phyloP scores from a whole-genome alignment of 2,888 invertebrate genomes.

The Alviniconcha strummeri region DNA sequence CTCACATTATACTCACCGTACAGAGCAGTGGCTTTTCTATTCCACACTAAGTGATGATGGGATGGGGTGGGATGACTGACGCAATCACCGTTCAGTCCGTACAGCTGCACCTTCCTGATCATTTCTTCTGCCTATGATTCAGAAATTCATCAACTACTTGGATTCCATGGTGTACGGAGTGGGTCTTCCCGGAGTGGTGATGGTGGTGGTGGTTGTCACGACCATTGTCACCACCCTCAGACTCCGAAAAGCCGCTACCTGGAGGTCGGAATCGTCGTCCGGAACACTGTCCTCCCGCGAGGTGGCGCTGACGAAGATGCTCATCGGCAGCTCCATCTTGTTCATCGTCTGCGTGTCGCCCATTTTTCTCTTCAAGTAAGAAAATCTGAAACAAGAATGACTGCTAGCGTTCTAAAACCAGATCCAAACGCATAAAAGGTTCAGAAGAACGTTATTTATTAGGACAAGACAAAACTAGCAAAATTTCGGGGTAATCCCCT shows the following conservation, averaged over 20 bases:
- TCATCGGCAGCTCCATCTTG: neutral
- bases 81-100: too few relatives aligned
- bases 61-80: too few relatives aligned
- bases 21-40: too few relatives aligned
- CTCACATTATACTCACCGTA: too few relatives aligned
- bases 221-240: constrained; percentile 15
- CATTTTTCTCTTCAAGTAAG: neutral
- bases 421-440: too few relatives aligned
- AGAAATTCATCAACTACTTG: constrained; percentile 8
- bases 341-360: neutral
- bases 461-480: too few relatives aligned
- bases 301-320: constrained; percentile 15
- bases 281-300: neutral
- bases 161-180: constrained; percentile 13
- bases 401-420: too few relatives aligned
- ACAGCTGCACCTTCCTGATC: too few relatives aligned
- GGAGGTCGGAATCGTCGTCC: neutral
- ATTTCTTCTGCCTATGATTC: neutral
- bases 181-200: neutral
- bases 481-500: too few relatives aligned
- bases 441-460: too few relatives aligned
- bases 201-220: neutral
- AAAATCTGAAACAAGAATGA: neutral
- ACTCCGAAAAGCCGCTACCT: neutral
- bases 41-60: too few relatives aligned